phyloP scores from a whole-genome alignment of 2,113 vertebrate genomes.

The Calyptomena viridis region DNA sequence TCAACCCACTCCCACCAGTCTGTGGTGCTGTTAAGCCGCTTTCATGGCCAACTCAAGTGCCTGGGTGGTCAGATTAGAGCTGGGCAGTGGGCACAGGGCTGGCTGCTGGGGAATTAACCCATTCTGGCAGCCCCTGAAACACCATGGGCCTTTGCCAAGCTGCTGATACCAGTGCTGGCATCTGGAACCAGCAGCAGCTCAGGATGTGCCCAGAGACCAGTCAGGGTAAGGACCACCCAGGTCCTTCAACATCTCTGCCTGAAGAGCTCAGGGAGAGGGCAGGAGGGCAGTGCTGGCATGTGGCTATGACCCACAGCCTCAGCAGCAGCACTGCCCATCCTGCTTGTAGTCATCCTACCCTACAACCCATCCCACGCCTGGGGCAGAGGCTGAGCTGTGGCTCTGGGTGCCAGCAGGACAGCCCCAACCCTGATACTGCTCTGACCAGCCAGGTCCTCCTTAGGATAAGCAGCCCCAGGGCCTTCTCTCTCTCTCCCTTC shows the following conservation, averaged over 20 bases:
- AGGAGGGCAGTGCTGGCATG: background rate
- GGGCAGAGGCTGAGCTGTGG: background rate
- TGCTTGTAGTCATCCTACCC: background rate
- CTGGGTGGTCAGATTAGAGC: background rate
- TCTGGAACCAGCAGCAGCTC: background rate
- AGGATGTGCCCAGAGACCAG: background rate
- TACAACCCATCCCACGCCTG: background rate
- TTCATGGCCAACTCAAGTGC: background rate
- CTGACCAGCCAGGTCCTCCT: background rate
- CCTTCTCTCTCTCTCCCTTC: background rate
- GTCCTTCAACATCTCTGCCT: background rate
- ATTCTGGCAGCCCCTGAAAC: background rate
- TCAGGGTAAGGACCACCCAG: fast-evolving
- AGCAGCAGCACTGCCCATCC: background rate
- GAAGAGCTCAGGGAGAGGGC: background rate
- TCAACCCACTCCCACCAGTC: background rate
- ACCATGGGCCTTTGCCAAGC: fast-evolving
- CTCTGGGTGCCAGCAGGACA: background rate
- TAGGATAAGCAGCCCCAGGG: background rate
- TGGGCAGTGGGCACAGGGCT: background rate
- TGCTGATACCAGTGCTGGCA: background rate
- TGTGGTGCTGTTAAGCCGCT: background rate
- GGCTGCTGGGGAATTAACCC: background rate
- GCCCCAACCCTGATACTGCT: background rate
- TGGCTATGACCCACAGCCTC: background rate